These are phyloP conservation scores for Muscina levida DNA, from an alignment of 2,888 invertebrate genomes.

Conservation along the genomic window DNA sequence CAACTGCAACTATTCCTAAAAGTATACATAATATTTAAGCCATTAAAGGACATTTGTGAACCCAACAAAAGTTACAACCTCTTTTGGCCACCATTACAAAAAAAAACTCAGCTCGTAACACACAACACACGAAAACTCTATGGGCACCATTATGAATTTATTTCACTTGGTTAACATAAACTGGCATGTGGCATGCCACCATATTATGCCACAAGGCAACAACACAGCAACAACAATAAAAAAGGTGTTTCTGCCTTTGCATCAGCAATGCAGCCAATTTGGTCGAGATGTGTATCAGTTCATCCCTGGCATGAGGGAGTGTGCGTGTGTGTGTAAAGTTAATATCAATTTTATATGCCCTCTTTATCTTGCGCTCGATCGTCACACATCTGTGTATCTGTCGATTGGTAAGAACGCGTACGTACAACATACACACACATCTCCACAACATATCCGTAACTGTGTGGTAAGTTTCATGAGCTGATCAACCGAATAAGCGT, in stretches of 20 bases:
- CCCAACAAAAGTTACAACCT: constrained; percentile 27
- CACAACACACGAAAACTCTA: not conserved
- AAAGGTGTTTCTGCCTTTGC: constrained; percentile 51
- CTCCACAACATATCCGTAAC: no score
- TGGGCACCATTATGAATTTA: no score
- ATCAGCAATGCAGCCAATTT: constrained; percentile 32
- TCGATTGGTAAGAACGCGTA: not conserved
- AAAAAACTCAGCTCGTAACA: not conserved
- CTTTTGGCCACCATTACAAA: constrained; percentile 52
- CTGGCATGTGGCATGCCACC: constrained; percentile 66
- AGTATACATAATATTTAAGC: no score
- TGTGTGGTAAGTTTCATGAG: not conserved
- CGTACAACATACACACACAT: not conserved
- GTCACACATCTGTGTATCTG: constrained; percentile 44
- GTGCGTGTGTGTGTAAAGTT: constrained; percentile 38
- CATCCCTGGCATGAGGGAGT: constrained; percentile 20
- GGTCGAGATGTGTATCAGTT: constrained; percentile 47
- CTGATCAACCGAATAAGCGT: no score
- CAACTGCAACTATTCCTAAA: no score
- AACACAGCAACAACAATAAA: constrained; percentile 14
- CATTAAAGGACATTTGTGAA: constrained; percentile 23
- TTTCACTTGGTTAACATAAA: constrained; percentile 47
- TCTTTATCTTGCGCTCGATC: constrained; percentile 61
- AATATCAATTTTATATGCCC: constrained; percentile 63
- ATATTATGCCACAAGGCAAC: constrained; percentile 50